These are phyloP conservation scores for Salarias fasciatus DNA, from an alignment of 2,797 vertebrate genomes.

Conservation along the genomic window DNA sequence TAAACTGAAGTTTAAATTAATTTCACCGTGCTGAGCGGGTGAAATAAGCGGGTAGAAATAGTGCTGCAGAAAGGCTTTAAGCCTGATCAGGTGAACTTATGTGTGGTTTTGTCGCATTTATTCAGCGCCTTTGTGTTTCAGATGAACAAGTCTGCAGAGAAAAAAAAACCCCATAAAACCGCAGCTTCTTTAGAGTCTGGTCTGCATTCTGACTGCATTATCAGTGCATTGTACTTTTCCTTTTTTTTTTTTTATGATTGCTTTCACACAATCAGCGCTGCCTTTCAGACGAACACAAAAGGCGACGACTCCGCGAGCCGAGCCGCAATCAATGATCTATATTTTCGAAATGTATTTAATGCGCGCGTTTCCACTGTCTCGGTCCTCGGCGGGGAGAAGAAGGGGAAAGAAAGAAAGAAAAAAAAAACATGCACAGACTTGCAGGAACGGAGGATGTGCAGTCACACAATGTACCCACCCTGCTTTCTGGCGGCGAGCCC, in stretches of 20 bases:
- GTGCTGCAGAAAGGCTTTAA: too few relatives aligned
- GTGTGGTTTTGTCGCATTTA: too few relatives aligned
- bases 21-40: too few relatives aligned
- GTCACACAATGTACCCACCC: conserved; percentile 66
- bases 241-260: conserved; percentile 4
- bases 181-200: conserved; percentile 21
- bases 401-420: conserved; percentile 4
- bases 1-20: too few relatives aligned
- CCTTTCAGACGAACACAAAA: conserved; percentile 46
- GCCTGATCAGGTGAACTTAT: too few relatives aligned
- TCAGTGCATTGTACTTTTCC: not conserved
- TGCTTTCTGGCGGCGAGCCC: conserved; percentile 56
- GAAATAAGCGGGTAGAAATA: too few relatives aligned
- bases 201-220: conserved; percentile 33
- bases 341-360: conserved; percentile 37
- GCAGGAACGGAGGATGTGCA: conserved; percentile 57
- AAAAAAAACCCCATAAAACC: conserved; percentile 1
- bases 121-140: not conserved
- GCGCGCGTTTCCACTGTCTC: conserved; percentile 30
- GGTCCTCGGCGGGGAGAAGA: not conserved
- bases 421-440: conserved; percentile 58
- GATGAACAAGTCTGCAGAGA: not conserved
- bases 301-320: conserved; percentile 4
- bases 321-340: conserved; percentile 34
- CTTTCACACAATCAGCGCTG: conserved; percentile 31